These are phyloP conservation scores for Muntiacus muntjak DNA, from an alignment of 2,113 vertebrate species.

Conservation along the genomic window DNA sequence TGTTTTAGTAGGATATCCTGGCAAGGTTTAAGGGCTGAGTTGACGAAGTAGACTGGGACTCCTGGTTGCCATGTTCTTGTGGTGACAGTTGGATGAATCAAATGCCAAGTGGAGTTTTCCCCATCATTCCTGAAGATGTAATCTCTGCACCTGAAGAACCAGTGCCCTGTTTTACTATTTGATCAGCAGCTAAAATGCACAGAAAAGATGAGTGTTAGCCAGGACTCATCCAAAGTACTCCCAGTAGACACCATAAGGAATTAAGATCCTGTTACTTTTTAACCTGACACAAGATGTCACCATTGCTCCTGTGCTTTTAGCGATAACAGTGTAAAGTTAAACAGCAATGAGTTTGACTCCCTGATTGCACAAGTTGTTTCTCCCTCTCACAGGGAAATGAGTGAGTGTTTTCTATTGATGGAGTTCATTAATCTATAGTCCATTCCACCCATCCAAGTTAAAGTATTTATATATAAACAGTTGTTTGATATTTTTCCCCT, in stretches of 20 bases:
- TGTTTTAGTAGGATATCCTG: not conserved
- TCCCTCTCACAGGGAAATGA: not conserved
- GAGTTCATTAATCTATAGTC: not conserved
- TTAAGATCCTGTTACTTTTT: constrained; percentile 72
- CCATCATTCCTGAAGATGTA: not conserved
- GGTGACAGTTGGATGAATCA: constrained; percentile 14
- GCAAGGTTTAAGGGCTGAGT: not conserved
- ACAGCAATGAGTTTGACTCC: constrained; percentile 5
- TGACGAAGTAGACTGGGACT: not conserved
- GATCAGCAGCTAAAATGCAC: not conserved
- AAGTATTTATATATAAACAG: constrained; percentile 2
- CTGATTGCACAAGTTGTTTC: not conserved
- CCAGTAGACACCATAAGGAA: constrained; percentile 39
- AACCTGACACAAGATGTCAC: constrained; percentile 77
- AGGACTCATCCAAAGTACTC: not conserved
- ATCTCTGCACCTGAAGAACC: not conserved
- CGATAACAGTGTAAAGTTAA: constrained; percentile 41
- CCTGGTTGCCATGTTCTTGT: not conserved
- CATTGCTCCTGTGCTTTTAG: constrained; percentile 74
- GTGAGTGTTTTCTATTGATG: not conserved
- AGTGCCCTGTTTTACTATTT: not conserved
- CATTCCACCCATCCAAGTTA: not conserved
- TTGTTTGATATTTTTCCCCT: not conserved
- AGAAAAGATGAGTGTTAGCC: not conserved
- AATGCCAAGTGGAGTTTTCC: not conserved